Conservation (phyloP, 2,113 vertebrate genomes). For the Serinus canaria region DNA sequence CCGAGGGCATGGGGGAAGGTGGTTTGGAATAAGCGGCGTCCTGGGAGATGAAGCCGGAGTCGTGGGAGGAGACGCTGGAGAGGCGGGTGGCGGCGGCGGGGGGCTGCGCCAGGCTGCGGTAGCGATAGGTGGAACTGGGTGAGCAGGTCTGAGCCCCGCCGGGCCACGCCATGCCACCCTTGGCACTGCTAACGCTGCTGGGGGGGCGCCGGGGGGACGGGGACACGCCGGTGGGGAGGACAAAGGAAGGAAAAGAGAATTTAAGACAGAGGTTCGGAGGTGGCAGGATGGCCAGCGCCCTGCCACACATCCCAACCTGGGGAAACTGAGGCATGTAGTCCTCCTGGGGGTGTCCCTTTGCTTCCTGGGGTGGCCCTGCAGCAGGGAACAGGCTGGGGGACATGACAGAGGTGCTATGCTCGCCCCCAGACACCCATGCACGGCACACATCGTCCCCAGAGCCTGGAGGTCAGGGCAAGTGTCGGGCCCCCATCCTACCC, state of each 20-base stretch:
- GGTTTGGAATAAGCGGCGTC: constrained; percentile 94
- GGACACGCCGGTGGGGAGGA: not conserved
- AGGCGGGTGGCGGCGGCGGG: constrained; percentile 84
- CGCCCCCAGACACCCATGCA: not conserved
- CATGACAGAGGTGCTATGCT: not conserved
- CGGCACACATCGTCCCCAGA: fast-evolving
- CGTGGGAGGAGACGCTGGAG: constrained; percentile 97
- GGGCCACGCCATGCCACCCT: constrained; percentile 87
- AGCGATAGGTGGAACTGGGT: constrained; percentile 88
- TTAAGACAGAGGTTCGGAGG: constrained; percentile 30
- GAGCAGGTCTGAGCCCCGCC: constrained; percentile 82
- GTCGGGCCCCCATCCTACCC: not conserved
- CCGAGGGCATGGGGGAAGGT: constrained; percentile 95
- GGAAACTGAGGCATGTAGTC: not conserved
- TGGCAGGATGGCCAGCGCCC: not conserved
- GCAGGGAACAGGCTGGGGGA: not conserved
- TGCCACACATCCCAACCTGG: not conserved
- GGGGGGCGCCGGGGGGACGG: constrained; percentile 36
- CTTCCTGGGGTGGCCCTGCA: not conserved
- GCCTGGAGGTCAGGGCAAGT: fast-evolving
- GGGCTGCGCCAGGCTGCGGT: constrained; percentile 93
- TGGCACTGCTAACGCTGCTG: constrained; percentile 89
- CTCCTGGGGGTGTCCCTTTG: not conserved
- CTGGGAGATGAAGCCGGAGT: constrained; percentile 97
- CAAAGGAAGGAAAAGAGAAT: constrained; percentile 69